These are phyloP conservation scores for Herpailurus yagouaroundi DNA, from an alignment of 2,113 vertebrate genomes.

Conservation along the genomic window DNA sequence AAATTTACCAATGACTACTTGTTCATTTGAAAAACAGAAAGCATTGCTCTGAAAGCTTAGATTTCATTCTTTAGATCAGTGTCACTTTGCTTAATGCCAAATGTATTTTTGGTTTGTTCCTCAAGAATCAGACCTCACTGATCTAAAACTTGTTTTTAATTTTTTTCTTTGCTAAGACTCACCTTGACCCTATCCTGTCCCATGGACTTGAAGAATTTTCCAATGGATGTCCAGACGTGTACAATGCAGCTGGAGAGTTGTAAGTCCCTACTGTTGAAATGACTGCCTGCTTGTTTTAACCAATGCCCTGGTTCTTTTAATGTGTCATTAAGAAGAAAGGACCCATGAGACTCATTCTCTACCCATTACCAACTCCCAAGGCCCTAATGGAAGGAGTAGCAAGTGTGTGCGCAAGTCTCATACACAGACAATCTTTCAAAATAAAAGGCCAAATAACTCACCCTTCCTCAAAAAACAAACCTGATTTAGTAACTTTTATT, in stretches of 20 bases:
- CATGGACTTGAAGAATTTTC: conserved; percentile 99
- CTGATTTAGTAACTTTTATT: conserved; percentile 35
- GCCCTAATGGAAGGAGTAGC: not conserved
- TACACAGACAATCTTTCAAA: not conserved
- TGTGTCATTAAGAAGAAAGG: not conserved
- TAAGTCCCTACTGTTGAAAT: conserved; percentile 85
- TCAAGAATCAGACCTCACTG: not conserved
- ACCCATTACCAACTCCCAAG: not conserved
- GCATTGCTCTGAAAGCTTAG: not conserved
- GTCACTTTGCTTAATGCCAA: conserved; percentile 29
- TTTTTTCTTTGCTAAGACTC: conserved; percentile 86
- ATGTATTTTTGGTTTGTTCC: conserved; percentile 29
- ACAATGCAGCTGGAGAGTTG: conserved; percentile 99
- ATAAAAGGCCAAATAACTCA: conserved; percentile 40
- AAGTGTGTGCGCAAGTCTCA: not conserved
- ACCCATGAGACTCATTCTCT: not conserved
- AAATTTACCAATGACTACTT: not conserved
- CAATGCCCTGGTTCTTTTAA: not conserved
- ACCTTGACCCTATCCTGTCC: conserved; percentile 98
- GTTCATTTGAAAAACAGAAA: conserved; percentile 52
- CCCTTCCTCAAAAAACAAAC: not conserved
- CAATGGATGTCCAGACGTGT: conserved; percentile 99
- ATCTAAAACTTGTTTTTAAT: not conserved
- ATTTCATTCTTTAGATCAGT: conserved; percentile 44
- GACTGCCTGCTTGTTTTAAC: conserved; percentile 31